Base-by-base conservation (phyloP, 2,113 vertebrate species). In the Pavo muticus region DNA sequence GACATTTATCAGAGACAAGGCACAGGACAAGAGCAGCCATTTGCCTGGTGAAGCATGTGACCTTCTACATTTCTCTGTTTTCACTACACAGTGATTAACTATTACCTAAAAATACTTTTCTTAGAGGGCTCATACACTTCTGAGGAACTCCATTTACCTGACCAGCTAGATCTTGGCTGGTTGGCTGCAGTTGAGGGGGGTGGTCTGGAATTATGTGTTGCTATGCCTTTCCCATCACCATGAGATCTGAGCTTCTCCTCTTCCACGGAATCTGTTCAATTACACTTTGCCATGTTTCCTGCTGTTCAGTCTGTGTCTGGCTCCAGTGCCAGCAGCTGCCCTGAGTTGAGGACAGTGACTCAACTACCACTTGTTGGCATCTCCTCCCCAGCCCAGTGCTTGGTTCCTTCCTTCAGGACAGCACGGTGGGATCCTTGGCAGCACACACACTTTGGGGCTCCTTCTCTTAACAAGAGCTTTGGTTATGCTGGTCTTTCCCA, bases 361-460 rank as follows among this genome's bases (percentile, higher is more conserved):
- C 56, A 87, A 37, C 25, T 37, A 18, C 35, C n/a, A 19, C 32
- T 16, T 8, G 0, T 10, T 40, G 57, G 30, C 52, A 59, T 13
- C 54, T n/a, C 11, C 11, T 57, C 45, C 29, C 32, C 61, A 77
- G 48, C 27, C 7, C 1, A 17, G 15, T 19, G 12, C 45, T 81
- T 40, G 29, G 24, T 35, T 59, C 73, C 83, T 95, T 91, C 83
- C 84, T 59, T 42, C 44, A 3, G 39, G 60, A 71, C 24, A 71
- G 1, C 10, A 5, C 10, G 16, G 8, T 1, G 0, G 69, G n/a
- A 71, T 52, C 17, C 57, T 24, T 19, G 2, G 56, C 35, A 88
- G 10, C 27, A 39, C 32, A 39, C 2, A 19, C 2, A 8, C 35
- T 65, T 35, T 20, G 60, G 44, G 68, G 29, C 32, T 92, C 29